phyloP scores from a whole-genome alignment of 2,113 vertebrate genomes.

The Pachypanchax playfairii region DNA sequence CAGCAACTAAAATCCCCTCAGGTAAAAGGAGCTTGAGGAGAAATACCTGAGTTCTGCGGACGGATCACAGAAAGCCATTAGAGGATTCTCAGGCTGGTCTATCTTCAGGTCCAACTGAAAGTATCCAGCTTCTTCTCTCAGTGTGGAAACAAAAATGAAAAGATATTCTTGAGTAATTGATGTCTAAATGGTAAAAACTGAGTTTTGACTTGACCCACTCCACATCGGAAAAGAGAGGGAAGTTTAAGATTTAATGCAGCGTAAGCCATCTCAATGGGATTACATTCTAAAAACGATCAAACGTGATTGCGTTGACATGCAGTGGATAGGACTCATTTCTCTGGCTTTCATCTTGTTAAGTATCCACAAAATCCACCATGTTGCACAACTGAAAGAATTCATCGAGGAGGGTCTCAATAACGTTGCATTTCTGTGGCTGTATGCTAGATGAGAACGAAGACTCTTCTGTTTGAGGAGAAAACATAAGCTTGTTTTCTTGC shows the following conservation, averaged over 20 bases:
- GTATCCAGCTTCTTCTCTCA: too few relatives aligned
- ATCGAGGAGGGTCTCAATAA: slow-evolving; percentile 13
- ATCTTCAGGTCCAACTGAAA: slow-evolving; percentile 6
- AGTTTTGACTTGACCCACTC: slow-evolving; percentile 36
- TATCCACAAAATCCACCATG: slow-evolving; percentile 29
- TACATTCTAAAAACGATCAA: slow-evolving; percentile 59
- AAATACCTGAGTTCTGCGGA: slow-evolving; percentile 37
- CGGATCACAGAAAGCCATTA: slow-evolving; percentile 26
- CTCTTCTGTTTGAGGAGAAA: slow-evolving; percentile 62
- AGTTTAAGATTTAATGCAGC: slow-evolving; percentile 56
- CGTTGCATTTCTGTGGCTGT: slow-evolving; percentile 10
- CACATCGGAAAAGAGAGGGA: slow-evolving; percentile 54
- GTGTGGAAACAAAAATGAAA: too few relatives aligned
- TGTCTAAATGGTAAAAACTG: slow-evolving; percentile 17
- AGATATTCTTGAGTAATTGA: slow-evolving; percentile 44
- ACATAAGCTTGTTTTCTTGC: slow-evolving; percentile 71
- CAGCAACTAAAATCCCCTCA: slow-evolving; percentile 48
- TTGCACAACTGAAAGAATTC: slow-evolving; percentile 29
- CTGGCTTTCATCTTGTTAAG: slow-evolving; percentile 37
- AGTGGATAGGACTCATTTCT: slow-evolving; percentile 43
- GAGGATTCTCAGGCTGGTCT: slow-evolving; percentile 15
- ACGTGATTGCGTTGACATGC: slow-evolving; percentile 57
- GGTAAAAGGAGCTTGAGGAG: slow-evolving; percentile 47
- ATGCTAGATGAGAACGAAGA: slow-evolving; percentile 42
- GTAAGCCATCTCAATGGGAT: slow-evolving; percentile 68